These are phyloP conservation scores for Mandrillus leucophaeus DNA, from an alignment of 2,113 vertebrate species.

Conservation along the genomic window DNA sequence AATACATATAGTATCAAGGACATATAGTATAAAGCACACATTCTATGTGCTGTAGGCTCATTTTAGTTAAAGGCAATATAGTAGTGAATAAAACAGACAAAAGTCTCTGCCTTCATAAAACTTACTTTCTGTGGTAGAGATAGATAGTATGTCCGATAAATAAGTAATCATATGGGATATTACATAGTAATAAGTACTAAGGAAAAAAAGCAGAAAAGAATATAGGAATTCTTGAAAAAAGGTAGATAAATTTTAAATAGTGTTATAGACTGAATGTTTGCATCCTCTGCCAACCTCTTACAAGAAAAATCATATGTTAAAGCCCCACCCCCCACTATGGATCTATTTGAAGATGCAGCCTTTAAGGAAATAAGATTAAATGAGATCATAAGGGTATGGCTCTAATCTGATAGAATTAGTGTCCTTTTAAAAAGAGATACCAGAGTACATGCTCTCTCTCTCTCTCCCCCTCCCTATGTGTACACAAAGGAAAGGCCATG, in stretches of 20 bases:
- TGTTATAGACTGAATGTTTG: background rate
- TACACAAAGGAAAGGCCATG: background rate
- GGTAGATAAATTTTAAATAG: background rate
- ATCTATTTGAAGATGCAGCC: background rate
- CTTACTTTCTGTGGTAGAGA: background rate
- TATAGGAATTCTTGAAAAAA: background rate
- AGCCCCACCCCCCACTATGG: background rate
- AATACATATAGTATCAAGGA: background rate
- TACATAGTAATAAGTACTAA: background rate
- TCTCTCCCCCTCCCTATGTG: background rate
- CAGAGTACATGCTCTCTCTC: background rate
- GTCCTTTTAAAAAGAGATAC: background rate
- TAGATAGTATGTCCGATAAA: background rate
- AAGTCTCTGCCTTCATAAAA: background rate
- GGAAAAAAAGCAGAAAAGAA: background rate
- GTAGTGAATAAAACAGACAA: background rate
- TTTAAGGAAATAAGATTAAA: background rate
- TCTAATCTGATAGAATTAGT: background rate
- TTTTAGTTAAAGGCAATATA: background rate
- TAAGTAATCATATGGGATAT: background rate
- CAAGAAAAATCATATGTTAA: background rate
- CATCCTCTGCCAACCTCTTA: background rate
- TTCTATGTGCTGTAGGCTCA: background rate
- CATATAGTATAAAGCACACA: too few species aligned
- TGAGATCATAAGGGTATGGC: background rate